A percentile compares a stretch with the other conserved stretches of the same genome.
Conservation (phyloP, 2,113 vertebrate species). For the Bufo bufo region DNA sequence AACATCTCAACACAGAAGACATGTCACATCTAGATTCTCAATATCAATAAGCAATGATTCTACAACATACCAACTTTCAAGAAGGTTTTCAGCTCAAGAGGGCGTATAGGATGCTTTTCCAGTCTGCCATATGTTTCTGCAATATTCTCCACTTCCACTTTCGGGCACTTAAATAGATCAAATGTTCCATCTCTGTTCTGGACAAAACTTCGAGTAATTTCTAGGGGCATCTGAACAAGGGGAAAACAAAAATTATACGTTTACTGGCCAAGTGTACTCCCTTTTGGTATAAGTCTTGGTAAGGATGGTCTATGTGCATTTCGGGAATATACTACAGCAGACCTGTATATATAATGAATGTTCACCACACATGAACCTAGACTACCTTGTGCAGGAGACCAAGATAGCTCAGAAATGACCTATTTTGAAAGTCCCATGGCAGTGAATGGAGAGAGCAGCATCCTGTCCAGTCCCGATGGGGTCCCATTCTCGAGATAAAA, state of each 20-base stretch:
- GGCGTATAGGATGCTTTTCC: slow-evolving; percentile 80
- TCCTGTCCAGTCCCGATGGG: too few species aligned
- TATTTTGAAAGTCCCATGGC: too few species aligned
- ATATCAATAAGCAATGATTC: not conserved
- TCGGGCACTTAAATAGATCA: slow-evolving; percentile 79
- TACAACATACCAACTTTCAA: slow-evolving; percentile 85
- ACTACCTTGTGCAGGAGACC: too few species aligned
- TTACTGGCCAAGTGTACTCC: not conserved
- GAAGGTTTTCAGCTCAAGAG: slow-evolving; percentile 88
- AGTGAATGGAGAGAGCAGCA: too few species aligned
- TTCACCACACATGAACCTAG: too few species aligned
- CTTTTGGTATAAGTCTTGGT: not conserved
- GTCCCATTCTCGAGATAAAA: too few species aligned
- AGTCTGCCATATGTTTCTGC: slow-evolving; percentile 70
- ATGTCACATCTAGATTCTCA: too few species aligned
- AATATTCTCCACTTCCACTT: slow-evolving; percentile 77
- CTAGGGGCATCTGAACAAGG: slow-evolving; percentile 80
- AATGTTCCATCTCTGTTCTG: slow-evolving; percentile 86
- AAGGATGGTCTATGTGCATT: not conserved
- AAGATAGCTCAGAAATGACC: too few species aligned
- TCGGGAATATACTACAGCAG: not conserved
- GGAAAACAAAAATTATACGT: slow-evolving; percentile 1
- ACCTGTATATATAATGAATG: too few species aligned
- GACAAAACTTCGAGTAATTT: slow-evolving; percentile 87
- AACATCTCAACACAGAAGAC: too few species aligned